Evolutionary conservation across 2,797 vertebrate species (phyloP).

Genomic region (Periparus ater): DNA sequence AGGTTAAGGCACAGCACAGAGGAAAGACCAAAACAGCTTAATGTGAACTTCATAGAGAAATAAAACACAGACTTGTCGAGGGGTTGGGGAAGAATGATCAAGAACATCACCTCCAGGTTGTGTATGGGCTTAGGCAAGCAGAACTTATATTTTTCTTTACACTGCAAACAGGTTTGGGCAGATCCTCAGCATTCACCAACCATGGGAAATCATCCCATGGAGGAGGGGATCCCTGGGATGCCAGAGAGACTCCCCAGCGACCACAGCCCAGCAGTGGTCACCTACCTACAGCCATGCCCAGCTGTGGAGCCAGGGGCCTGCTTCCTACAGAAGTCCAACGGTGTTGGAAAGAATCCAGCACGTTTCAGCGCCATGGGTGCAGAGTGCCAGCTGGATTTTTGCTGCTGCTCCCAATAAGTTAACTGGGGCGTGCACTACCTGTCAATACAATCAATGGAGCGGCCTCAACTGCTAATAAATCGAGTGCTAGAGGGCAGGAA

Average conservation of each 20-base stretch:
- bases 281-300: neutral
- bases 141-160: neutral
- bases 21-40: neutral
- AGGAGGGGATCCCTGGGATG: neutral
- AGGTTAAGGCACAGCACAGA: neutral
- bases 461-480: neutral
- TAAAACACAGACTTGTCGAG: neutral
- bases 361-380: neutral
- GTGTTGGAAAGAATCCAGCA: neutral
- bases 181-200: neutral
- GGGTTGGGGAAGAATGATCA: accelerated
- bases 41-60: neutral
- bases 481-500: constrained; percentile 14
- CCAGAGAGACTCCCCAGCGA: neutral
- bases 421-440: constrained; percentile 42
- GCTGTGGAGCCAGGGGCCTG: neutral
- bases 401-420: constrained; percentile 26
- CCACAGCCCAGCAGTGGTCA: neutral
- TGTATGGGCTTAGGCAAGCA: neutral
- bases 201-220: neutral
- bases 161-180: neutral
- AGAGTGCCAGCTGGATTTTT: neutral
- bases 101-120: neutral
- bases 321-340: neutral
- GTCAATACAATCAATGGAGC: constrained; percentile 25